Conservation (phyloP, 2,797 vertebrate species). For the Halcyon badia region DNA sequence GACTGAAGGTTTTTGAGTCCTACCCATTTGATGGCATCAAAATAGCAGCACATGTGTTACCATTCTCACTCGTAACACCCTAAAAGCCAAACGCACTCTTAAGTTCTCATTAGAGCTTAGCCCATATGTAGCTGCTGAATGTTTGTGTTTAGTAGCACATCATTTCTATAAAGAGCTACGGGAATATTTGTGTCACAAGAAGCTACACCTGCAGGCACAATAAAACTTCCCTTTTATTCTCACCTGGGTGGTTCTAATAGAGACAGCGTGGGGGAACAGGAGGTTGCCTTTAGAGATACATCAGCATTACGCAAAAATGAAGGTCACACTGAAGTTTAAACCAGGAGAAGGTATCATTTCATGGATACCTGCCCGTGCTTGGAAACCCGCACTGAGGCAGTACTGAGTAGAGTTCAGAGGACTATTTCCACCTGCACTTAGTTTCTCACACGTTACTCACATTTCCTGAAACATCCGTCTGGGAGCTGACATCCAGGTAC, state of each 20-base stretch:
- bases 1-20: not conserved
- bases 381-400: not conserved
- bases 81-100: not conserved
- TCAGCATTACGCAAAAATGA: not conserved
- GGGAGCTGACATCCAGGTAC: slow-evolving; percentile 93
- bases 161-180: not conserved
- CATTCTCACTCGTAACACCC: not conserved
- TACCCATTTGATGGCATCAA: not conserved
- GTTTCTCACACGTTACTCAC: slow-evolving; percentile 77
- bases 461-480: slow-evolving; percentile 92
- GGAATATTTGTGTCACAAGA: not conserved
- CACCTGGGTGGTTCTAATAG: not conserved
- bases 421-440: not conserved
- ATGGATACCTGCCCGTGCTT: not conserved
- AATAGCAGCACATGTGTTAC: not conserved
- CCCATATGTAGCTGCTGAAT: not conserved
- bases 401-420: not conserved
- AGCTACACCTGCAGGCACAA: not conserved
- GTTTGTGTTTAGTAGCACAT: not conserved
- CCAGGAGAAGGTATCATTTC: not conserved
- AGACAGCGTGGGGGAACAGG: not conserved
- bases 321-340: not conserved
- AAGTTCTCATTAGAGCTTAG: not conserved
- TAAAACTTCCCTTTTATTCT: not conserved
- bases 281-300: not conserved